These are phyloP conservation scores for Caenorhabditis uteleia DNA, from an alignment of 2,888 invertebrate species.

Conservation along the genomic window DNA sequence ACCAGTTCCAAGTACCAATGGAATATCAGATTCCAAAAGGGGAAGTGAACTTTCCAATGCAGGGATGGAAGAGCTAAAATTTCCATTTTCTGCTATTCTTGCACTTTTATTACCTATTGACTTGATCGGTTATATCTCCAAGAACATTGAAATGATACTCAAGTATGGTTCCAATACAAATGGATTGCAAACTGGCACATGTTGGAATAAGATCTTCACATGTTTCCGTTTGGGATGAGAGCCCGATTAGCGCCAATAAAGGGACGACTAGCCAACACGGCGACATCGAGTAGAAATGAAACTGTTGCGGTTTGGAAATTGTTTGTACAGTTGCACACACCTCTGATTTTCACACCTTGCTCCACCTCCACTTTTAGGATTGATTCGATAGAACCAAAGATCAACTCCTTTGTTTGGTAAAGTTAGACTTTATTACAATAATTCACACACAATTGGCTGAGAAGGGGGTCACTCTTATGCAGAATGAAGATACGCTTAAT, in stretches of 20 bases:
- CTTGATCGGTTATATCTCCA: constrained; percentile 11
- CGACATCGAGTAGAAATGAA: constrained; percentile 26
- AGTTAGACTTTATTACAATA: too few relatives aligned
- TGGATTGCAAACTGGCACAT: constrained; percentile 25
- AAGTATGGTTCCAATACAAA: constrained; percentile 40
- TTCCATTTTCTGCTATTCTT: too few relatives aligned
- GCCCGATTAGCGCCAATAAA: not conserved
- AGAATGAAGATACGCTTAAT: too few relatives aligned
- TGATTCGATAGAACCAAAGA: too few relatives aligned
- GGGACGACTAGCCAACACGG: constrained; percentile 8
- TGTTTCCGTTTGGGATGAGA: constrained; percentile 2
- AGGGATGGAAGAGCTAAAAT: constrained; percentile 28
- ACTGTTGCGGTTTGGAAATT: constrained; percentile 13
- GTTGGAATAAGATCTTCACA: constrained; percentile 30
- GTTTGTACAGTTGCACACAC: too few relatives aligned
- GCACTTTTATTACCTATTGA: constrained; percentile 22
- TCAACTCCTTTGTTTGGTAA: too few relatives aligned
- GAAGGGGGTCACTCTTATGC: too few relatives aligned
- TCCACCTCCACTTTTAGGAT: too few relatives aligned
- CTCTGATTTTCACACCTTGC: too few relatives aligned
- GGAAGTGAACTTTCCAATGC: constrained; percentile 22
- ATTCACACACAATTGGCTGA: too few relatives aligned
- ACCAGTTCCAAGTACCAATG: constrained; percentile 24
- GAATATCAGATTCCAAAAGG: constrained; percentile 14
- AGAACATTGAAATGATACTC: constrained; percentile 32